Percentiles rank a stretch among this genome's conserved stretches.
phyloP scores from a whole-genome alignment of 2,113 vertebrate genomes.

The Amazona guildingii region DNA sequence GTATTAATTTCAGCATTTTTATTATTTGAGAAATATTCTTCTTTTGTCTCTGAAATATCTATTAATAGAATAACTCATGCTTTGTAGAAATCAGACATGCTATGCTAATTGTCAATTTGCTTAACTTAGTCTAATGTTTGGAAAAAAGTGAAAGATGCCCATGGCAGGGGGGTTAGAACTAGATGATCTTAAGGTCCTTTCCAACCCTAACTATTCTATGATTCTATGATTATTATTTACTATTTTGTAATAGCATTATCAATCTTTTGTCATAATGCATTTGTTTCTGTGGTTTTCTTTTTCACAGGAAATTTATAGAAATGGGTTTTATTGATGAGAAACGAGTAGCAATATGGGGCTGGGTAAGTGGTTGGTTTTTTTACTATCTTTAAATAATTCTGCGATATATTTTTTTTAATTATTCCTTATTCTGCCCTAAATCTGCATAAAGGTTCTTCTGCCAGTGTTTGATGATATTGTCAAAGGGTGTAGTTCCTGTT shows the following conservation, averaged over 20 bases:
- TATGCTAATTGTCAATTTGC: conserved; percentile 20
- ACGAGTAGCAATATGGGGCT: conserved; percentile 85
- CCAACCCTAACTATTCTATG: no score
- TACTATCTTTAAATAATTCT: not conserved
- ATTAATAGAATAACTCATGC: not conserved
- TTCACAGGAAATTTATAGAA: conserved; percentile 81
- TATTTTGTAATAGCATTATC: not conserved
- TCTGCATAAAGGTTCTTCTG: not conserved
- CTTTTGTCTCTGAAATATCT: not conserved
- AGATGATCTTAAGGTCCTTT: no score
- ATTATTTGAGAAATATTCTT: not conserved
- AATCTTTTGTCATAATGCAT: conserved; percentile 38
- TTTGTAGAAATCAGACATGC: conserved; percentile 9
- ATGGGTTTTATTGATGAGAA: conserved; percentile 85
- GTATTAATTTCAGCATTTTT: not conserved
- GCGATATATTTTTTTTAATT: not conserved
- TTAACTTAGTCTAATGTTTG: not conserved
- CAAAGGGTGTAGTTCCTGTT: not conserved
- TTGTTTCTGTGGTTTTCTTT: conserved; percentile 64
- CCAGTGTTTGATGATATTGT: not conserved
- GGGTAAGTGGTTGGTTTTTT: conserved; percentile 73
- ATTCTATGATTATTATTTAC: not conserved
- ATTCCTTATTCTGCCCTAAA: not conserved
- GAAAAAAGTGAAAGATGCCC: conserved; percentile 38
- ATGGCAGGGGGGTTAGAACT: no score